These are phyloP conservation scores for Phortica variegata DNA, from an alignment of 1,140 invertebrate genomes.

Conservation along the genomic window DNA sequence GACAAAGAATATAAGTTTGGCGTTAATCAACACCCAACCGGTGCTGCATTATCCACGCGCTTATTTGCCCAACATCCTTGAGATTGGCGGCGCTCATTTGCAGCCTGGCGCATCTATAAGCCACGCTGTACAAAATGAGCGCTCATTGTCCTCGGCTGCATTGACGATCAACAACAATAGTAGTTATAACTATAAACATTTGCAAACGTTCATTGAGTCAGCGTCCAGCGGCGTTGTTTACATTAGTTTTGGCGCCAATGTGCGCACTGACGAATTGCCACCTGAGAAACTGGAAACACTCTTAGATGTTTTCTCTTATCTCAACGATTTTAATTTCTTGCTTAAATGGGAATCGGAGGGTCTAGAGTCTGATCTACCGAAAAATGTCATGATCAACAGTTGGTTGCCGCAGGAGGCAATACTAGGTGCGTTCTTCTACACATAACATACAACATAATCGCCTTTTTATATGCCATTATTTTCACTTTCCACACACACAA, in stretches of 20 bases:
- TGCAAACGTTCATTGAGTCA: conserved; percentile 61
- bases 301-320: conserved; percentile 59
- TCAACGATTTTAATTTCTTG: conserved; percentile 63
- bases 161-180: background rate
- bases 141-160: background rate
- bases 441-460: background rate
- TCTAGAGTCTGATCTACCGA: conserved; percentile 55
- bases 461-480: background rate
- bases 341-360: conserved; percentile 69
- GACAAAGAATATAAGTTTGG: conserved; percentile 62
- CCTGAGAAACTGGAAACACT: conserved; percentile 58
- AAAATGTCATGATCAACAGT: conserved; percentile 65
- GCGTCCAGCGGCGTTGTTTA: conserved; percentile 63
- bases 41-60: conserved; percentile 64
- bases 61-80: conserved; percentile 61
- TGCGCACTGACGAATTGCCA: conserved; percentile 61
- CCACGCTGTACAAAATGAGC: conserved; percentile 31
- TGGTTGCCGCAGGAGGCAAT: conserved; percentile 75
- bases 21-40: conserved; percentile 66
- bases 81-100: conserved; percentile 62
- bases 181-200: conserved; percentile 20
- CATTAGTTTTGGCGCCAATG: conserved; percentile 66
- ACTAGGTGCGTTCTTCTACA: conserved; percentile 43
- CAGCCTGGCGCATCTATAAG: conserved; percentile 2
- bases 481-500: too few relatives aligned